Percentiles rank a stretch among this genome's conserved stretches.
Conservation (phyloP, 2,797 vertebrate genomes). For the Phoebastria nigripes region DNA sequence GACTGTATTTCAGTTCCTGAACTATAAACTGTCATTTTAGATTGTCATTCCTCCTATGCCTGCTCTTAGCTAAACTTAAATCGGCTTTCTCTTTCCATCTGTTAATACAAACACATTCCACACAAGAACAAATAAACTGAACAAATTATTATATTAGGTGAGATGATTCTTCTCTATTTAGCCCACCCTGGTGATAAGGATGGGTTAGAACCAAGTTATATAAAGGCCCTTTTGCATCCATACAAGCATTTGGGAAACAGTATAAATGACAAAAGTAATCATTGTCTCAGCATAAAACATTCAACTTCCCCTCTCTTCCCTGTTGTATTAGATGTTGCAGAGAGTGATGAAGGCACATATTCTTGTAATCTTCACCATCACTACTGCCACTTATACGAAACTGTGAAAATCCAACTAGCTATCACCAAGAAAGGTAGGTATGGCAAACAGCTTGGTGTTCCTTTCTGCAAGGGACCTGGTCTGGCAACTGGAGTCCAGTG, state of each 20-base stretch:
- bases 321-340: conserved; percentile 75
- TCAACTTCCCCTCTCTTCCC: background rate
- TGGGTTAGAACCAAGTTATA: background rate
- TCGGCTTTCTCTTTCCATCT: background rate
- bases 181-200: background rate
- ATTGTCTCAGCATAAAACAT: background rate
- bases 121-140: background rate
- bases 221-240: background rate
- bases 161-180: background rate
- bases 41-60: background rate
- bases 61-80: background rate
- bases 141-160: background rate
- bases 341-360: conserved; percentile 86
- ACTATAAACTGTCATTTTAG: background rate
- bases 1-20: background rate
- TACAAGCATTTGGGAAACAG: background rate
- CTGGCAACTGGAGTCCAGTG: background rate
- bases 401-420: conserved; percentile 83
- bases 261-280: background rate
- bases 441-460: background rate
- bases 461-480: background rate
- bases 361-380: conserved; percentile 95
- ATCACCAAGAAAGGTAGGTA: conserved; percentile 83
- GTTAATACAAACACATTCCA: background rate
- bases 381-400: conserved; percentile 92